phyloP scores from a whole-genome alignment of 2,888 invertebrate species.

The Thereva unica region DNA sequence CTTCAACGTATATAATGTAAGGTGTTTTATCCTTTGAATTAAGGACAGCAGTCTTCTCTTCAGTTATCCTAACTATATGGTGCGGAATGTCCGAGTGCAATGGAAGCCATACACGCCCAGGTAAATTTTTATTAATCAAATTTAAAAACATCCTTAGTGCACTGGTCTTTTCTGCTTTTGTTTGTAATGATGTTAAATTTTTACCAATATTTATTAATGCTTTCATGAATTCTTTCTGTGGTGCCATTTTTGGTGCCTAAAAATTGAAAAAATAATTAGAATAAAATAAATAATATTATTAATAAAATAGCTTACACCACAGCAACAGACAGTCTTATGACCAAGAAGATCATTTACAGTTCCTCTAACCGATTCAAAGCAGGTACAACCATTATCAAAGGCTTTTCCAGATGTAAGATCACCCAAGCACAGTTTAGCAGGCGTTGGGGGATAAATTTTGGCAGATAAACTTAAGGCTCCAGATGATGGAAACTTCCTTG shows the following conservation, averaged over 20 bases:
- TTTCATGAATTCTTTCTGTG: constrained; percentile 84
- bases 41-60: constrained; percentile 94
- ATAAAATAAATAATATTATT: not conserved
- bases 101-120: constrained; percentile 97
- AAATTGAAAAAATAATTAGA: constrained; percentile 40
- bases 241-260: constrained; percentile 79
- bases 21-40: constrained; percentile 93
- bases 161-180: constrained; percentile 91
- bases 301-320: constrained; percentile 63
- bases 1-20: constrained; percentile 97
- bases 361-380: constrained; percentile 82
- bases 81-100: constrained; percentile 81
- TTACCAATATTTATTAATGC: constrained; percentile 86
- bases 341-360: constrained; percentile 78
- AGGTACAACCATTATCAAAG: constrained; percentile 94
- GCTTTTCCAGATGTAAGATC: constrained; percentile 93
- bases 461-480: constrained; percentile 49
- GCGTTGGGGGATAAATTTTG: constrained; percentile 53
- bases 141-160: constrained; percentile 91
- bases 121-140: constrained; percentile 92
- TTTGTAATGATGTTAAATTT: constrained; percentile 77
- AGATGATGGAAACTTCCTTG: constrained; percentile 45
- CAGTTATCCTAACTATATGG: constrained; percentile 94
- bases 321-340: constrained; percentile 75
- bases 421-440: constrained; percentile 74